These are phyloP conservation scores for Seriola aureovittata DNA, from an alignment of 2,113 vertebrate genomes.

Conservation along the genomic window DNA sequence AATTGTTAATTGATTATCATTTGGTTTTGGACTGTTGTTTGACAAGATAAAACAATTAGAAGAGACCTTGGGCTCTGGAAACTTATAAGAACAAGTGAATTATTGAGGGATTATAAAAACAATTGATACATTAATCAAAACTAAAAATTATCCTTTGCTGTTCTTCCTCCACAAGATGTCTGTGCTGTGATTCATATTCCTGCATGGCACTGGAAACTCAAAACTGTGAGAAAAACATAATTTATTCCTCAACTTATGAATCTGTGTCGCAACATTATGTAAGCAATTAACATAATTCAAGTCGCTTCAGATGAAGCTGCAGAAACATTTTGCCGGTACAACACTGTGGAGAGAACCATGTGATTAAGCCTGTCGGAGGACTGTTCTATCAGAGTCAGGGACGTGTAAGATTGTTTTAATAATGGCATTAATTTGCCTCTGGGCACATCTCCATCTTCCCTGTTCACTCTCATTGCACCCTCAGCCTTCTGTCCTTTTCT, in stretches of 20 bases:
- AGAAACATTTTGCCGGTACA: background rate
- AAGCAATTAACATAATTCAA: background rate
- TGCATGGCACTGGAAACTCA: background rate
- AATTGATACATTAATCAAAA: background rate
- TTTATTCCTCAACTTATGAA: background rate
- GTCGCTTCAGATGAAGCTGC: background rate
- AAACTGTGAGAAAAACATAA: background rate
- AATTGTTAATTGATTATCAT: too few species aligned
- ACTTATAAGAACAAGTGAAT: background rate
- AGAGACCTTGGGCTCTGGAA: too few species aligned
- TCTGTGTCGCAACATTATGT: background rate
- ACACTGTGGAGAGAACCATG: background rate
- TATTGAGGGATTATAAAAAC: background rate
- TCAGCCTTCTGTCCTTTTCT: background rate
- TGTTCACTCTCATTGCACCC: background rate
- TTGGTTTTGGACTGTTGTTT: too few species aligned
- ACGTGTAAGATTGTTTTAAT: background rate
- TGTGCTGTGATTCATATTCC: background rate
- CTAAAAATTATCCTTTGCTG: background rate
- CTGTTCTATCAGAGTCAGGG: too few species aligned
- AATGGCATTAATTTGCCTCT: background rate
- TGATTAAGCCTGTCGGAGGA: background rate
- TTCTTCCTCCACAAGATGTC: too few species aligned
- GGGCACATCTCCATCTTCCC: background rate
- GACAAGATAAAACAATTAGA: too few species aligned